Percentiles rank a stretch among this genome's conserved stretches.
phyloP scores from a whole-genome alignment of 1,140 invertebrate species.

The Musca vetustissima region DNA sequence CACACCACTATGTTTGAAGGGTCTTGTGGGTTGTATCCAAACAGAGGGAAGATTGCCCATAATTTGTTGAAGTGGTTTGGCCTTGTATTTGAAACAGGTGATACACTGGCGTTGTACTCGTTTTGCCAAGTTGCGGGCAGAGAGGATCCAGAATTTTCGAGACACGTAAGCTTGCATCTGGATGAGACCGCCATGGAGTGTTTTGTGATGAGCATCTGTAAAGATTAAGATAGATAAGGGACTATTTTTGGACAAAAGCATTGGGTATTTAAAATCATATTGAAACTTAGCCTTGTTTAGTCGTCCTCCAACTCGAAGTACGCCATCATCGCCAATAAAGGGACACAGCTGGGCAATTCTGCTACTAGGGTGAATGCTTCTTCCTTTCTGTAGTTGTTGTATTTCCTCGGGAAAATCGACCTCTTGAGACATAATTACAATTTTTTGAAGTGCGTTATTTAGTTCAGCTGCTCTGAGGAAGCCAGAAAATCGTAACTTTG shows the following conservation, averaged over 20 bases:
- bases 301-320: too few relatives aligned
- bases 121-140: too few relatives aligned
- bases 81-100: slow-evolving; percentile 32
- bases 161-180: slow-evolving; percentile 27
- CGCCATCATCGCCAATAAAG: too few relatives aligned
- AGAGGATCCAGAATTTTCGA: slow-evolving; percentile 25
- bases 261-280: slow-evolving; percentile 32
- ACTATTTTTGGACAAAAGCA: slow-evolving; percentile 29
- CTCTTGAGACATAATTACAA: background rate
- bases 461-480: background rate
- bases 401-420: slow-evolving; percentile 2
- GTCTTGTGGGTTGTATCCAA: slow-evolving; percentile 35
- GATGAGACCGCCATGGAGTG: slow-evolving; percentile 34
- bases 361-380: too few relatives aligned
- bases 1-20: slow-evolving; percentile 49
- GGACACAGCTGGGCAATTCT: too few relatives aligned
- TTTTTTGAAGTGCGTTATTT: background rate
- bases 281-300: too few relatives aligned
- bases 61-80: slow-evolving; percentile 20
- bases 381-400: background rate
- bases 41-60: slow-evolving; percentile 50
- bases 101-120: too few relatives aligned
- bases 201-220: slow-evolving; percentile 32
- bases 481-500: background rate
- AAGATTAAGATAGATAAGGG: slow-evolving; percentile 36